Evolutionary conservation across 2,797 vertebrate species (phyloP), one percentile per base, ranked within the genome.

Genomic region (Melopsittacus undulatus): DNA sequence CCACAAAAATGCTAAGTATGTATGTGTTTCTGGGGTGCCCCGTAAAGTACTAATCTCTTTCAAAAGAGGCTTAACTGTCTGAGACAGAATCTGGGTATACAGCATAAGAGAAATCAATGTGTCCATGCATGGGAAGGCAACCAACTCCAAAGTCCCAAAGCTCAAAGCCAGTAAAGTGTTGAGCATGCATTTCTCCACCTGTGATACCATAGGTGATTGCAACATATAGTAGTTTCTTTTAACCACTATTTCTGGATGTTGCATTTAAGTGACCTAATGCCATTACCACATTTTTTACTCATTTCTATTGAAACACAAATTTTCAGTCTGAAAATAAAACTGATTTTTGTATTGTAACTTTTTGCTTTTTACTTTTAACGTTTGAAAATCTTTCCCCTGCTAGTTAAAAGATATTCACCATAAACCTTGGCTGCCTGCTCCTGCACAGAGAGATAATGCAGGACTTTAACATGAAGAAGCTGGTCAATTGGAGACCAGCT

Each of bases 151-250:
- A 42, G 23, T 21, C 43, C 45, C 63, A 67, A 63, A 73, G 7
- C 6, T 66, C 49, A 22, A 46, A 43, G 83, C 59, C 18, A 51
- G 3, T 5, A 6, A 34, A 27, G 10, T 23, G 38, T 6, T 57
- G 38, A 56, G 15, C 13, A 11, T 32, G 22, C 20, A 24, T 76
- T 87, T 67, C 51, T 82, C 61, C 11, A 59, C 24, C 10, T 51
- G 18, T 61, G n/a, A 74, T 62, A 42, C 9, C n/a, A 56, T 2
- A 34, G 15, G 6, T 0, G 1, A 76, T 1, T 70, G 40, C 29
- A 85, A 40, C 7, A 30, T 2, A 48, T 0, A 0, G 52, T 24
- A 73, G 34, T 3, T 12, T 9, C 63, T 92, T 89, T 56, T 36
- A 45, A 54, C 14, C 20, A 19, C 22, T 59, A 7, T 16, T 93